Percentiles rank a stretch among this genome's conserved stretches.
These are phyloP conservation scores for Xiphophorus couchianus DNA, from an alignment of 2,113 vertebrate genomes.

Conservation along the genomic window DNA sequence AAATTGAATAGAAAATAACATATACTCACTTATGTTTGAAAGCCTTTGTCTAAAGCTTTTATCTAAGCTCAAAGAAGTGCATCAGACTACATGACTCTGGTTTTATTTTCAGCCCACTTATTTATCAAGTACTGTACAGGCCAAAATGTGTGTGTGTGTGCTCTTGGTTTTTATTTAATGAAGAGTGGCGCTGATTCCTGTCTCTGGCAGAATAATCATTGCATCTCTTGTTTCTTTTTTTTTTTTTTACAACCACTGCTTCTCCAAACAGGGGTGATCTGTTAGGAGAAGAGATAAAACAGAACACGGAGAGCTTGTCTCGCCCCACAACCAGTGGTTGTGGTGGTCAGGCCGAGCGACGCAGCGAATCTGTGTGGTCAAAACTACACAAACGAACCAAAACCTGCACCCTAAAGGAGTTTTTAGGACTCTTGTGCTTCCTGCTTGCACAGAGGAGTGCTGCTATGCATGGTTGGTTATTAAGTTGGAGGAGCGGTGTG, in stretches of 20 bases:
- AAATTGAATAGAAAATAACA: no score
- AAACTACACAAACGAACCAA: not conserved
- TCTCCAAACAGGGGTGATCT: not conserved
- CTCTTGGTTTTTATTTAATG: not conserved
- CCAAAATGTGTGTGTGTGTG: no score
- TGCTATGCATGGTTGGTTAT: not conserved
- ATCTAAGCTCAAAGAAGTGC: no score
- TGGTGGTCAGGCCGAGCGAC: constrained; percentile 16
- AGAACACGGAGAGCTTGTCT: not conserved
- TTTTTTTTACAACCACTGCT: not conserved
- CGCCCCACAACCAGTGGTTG: no score
- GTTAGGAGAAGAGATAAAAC: not conserved
- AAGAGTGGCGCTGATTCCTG: not conserved
- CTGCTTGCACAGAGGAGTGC: not conserved
- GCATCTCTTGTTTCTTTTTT: not conserved
- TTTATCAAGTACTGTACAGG: no score
- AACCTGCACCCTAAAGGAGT: not conserved
- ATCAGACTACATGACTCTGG: no score
- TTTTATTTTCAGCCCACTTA: no score
- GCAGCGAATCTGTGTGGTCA: not conserved
- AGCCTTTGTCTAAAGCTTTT: no score
- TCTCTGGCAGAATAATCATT: not conserved
- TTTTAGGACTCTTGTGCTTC: not conserved
- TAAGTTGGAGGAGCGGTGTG: not conserved
- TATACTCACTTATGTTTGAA: no score